Conservation (phyloP, 2,113 vertebrate species). For the Takifugu bimaculatus region DNA sequence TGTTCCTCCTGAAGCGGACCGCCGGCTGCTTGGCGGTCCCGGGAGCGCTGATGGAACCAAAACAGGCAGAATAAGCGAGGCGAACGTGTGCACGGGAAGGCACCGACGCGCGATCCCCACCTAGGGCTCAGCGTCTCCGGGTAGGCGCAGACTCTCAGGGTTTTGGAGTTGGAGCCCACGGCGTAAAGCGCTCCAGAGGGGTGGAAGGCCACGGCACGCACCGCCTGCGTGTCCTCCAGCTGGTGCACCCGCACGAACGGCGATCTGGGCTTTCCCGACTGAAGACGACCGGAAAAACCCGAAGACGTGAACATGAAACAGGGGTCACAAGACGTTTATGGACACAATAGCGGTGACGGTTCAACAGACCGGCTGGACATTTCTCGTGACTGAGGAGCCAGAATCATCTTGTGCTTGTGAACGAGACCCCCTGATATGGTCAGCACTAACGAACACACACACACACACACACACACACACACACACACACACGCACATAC, state of each 20-base stretch:
- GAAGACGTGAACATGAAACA: too few species aligned
- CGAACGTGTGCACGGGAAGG: not conserved
- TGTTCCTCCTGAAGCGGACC: slow-evolving; percentile 95
- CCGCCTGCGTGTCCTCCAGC: slow-evolving; percentile 94
- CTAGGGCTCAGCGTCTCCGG: slow-evolving; percentile 81
- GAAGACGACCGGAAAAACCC: not conserved
- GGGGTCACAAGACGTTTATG: too few species aligned
- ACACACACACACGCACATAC: not conserved
- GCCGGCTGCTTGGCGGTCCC: slow-evolving; percentile 79
- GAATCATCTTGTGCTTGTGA: slow-evolving; percentile 39
- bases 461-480: not conserved
- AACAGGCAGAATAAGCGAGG: not conserved
- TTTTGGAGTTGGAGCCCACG: slow-evolving; percentile 97
- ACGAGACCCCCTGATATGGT: slow-evolving; percentile 30
- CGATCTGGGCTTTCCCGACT: slow-evolving; percentile 83
- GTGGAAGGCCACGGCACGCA: slow-evolving; percentile 95
- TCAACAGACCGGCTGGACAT: slow-evolving; percentile 42
- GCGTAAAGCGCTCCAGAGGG: slow-evolving; percentile 92
- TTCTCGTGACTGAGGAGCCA: slow-evolving; percentile 31
- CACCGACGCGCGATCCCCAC: slow-evolving; percentile 54
- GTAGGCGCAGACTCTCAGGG: slow-evolving; percentile 91
- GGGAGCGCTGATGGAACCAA: slow-evolving; percentile 67
- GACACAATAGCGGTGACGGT: not conserved
- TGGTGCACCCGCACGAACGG: slow-evolving; percentile 87
- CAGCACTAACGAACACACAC: slow-evolving; percentile 19